These are phyloP conservation scores for Ciconia stormi DNA, from an alignment of 2,113 vertebrate genomes.

Conservation along the genomic window DNA sequence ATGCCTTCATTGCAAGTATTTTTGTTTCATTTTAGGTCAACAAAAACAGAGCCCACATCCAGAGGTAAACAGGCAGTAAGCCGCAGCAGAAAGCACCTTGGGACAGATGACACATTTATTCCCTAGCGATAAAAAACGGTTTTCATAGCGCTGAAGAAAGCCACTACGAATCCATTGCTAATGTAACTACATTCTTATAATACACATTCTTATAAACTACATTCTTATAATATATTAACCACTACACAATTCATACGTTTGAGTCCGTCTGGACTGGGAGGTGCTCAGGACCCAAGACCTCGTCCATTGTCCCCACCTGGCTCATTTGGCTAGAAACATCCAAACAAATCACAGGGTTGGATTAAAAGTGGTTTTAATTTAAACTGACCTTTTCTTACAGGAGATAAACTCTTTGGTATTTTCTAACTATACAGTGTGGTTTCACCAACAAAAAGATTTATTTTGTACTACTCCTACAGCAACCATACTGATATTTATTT, in stretches of 20 bases:
- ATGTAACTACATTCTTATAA: background rate
- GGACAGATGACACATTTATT: background rate
- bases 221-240: background rate
- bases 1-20: background rate
- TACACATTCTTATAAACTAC: background rate
- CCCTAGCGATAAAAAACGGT: background rate
- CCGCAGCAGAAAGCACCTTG: background rate
- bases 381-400: background rate
- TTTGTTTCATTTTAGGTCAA: background rate
- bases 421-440: background rate
- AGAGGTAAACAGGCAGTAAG: background rate
- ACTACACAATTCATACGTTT: fast-evolving
- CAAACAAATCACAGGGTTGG: background rate
- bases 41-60: background rate
- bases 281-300: background rate
- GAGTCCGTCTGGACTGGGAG: fast-evolving
- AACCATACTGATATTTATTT: background rate
- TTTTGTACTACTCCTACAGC: background rate
- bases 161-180: background rate
- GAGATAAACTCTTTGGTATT: background rate
- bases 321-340: background rate
- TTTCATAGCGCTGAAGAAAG: background rate
- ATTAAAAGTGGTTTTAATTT: background rate
- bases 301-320: background rate
- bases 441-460: background rate